These are phyloP conservation scores for Hippocampus barbouri DNA, from an alignment of 2,113 vertebrate genomes.

Conservation along the genomic window DNA sequence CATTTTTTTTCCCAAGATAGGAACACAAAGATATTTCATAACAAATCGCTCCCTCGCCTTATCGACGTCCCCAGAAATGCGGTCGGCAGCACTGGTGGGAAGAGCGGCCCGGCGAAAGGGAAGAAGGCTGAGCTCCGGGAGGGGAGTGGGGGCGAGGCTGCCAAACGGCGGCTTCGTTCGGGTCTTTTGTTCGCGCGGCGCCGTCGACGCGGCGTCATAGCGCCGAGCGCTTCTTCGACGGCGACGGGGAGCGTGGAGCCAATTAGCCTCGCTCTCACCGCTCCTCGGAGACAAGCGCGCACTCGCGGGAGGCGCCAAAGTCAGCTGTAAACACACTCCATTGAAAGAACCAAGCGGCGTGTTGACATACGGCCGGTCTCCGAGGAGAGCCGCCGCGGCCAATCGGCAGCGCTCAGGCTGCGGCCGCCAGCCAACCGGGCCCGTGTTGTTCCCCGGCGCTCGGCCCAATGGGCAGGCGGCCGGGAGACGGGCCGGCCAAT, in stretches of 20 bases:
- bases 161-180: constrained; percentile 40
- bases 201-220: constrained; percentile 59
- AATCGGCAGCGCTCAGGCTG: constrained; percentile 44
- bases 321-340: constrained; percentile 67
- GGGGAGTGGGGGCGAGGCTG: constrained; percentile 13
- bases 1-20: too few relatives aligned
- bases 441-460: constrained; percentile 18
- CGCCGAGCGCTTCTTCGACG: constrained; percentile 41
- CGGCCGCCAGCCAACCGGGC: constrained; percentile 49
- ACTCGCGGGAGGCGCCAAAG: constrained; percentile 25
- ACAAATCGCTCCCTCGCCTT: too few relatives aligned
- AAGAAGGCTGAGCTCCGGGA: constrained; percentile 7
- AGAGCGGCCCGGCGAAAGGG: constrained; percentile 21
- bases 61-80: too few relatives aligned
- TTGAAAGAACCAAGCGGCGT: constrained; percentile 66
- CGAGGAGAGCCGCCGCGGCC: constrained; percentile 57
- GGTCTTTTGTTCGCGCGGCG: constrained; percentile 28
- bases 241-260: constrained; percentile 47
- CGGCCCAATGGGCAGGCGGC: constrained; percentile 49
- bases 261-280: constrained; percentile 62
- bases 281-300: constrained; percentile 53
- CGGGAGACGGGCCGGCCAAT: constrained; percentile 55
- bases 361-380: constrained; percentile 68
- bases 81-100: not conserved
- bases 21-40: too few relatives aligned